phyloP scores from a whole-genome alignment of 2,797 vertebrate species.

The Gadopsis marmoratus region DNA sequence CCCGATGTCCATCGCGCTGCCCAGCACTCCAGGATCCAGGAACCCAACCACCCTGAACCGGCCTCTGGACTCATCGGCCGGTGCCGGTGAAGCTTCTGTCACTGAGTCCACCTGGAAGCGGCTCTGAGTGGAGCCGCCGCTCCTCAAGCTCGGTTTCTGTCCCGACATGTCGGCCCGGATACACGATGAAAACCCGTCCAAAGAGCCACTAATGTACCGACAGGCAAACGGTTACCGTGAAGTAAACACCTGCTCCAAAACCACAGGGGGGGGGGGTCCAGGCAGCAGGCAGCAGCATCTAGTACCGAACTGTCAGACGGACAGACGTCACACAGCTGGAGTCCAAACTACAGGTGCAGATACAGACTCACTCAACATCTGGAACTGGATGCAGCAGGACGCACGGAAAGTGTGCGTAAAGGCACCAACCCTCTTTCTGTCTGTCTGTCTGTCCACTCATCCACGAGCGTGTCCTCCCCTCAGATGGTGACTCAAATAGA shows the following conservation, averaged over 20 bases:
- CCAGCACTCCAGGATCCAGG: conserved; percentile 82
- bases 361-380: not conserved
- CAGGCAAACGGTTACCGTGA: not conserved
- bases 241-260: conserved; percentile 23
- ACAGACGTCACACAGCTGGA: not conserved
- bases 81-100: conserved; percentile 67
- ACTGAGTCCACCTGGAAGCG: conserved; percentile 96
- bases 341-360: not conserved
- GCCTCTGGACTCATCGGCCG: conserved; percentile 85
- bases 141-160: conserved; percentile 75
- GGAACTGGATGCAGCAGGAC: conserved; percentile 37
- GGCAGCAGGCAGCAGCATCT: conserved; percentile 20
- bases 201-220: conserved; percentile 8
- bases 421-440: conserved; percentile 18
- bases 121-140: conserved; percentile 87
- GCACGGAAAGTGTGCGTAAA: conserved; percentile 49
- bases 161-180: conserved; percentile 78
- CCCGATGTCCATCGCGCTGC: conserved; percentile 84
- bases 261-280: not conserved
- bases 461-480: conserved; percentile 25
- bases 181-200: not conserved
- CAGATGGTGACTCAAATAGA: conserved; percentile 52
- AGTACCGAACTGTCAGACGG: not conserved
- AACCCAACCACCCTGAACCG: conserved; percentile 93
- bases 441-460: conserved; percentile 31